A percentile compares a stretch with the other conserved stretches of the same genome.
Conservation (phyloP, 2,113 vertebrate species). For the Paramisgurnus dabryanus region DNA sequence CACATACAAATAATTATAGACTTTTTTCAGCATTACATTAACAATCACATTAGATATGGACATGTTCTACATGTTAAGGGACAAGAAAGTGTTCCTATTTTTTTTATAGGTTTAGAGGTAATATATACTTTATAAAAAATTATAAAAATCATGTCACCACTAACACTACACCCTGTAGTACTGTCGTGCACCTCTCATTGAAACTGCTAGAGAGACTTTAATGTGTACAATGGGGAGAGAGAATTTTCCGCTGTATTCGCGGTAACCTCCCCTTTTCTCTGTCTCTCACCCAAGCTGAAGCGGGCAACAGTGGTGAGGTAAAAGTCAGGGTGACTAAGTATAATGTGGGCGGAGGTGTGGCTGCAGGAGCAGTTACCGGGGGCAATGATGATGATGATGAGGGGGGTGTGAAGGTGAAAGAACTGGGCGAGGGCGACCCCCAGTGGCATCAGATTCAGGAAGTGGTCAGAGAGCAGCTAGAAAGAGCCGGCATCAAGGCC, state of each 20-base stretch:
- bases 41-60: no score
- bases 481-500: slow-evolving; percentile 92
- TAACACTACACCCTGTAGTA: not conserved
- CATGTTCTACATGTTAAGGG: no score
- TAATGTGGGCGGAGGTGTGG: slow-evolving; percentile 72
- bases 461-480: slow-evolving; percentile 93
- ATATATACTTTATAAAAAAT: not conserved
- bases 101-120: not conserved
- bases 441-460: slow-evolving; percentile 92
- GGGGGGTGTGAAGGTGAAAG: slow-evolving; percentile 83
- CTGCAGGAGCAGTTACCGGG: slow-evolving; percentile 42
- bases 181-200: not conserved
- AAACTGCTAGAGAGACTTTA: slow-evolving; percentile 15
- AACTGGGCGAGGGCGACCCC: slow-evolving; percentile 85
- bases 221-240: not conserved
- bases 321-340: slow-evolving; percentile 91
- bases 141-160: slow-evolving; percentile 9
- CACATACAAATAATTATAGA: no score
- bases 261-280: slow-evolving; percentile 53
- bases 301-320: slow-evolving; percentile 81
- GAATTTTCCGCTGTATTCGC: not conserved
- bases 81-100: no score
- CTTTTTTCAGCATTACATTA: no score
- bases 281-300: slow-evolving; percentile 80
- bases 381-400: slow-evolving; percentile 69